Conservation (phyloP, 2,888 invertebrate genomes). For the Caenorhabditis uteleia region DNA sequence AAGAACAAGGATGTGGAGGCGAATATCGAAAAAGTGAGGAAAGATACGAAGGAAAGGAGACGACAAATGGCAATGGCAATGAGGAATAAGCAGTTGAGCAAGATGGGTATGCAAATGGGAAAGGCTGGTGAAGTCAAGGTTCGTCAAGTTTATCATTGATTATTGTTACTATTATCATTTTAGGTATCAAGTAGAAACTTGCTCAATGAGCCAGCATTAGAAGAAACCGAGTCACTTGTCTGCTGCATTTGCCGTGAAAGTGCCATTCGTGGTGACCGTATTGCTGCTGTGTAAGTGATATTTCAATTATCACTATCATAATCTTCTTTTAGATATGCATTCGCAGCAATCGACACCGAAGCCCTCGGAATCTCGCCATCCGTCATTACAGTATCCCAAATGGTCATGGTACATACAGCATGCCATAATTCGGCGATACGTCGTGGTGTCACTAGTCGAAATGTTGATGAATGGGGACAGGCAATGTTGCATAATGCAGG, state of each 20-base stretch:
- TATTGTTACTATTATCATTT: neutral
- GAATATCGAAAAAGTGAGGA: conserved; percentile 87
- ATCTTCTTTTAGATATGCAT: conserved; percentile 40
- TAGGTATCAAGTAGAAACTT: conserved; percentile 43
- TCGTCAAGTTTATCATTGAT: neutral
- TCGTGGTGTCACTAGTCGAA: conserved; percentile 37
- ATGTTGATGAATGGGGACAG: conserved; percentile 72
- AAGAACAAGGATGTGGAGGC: conserved; percentile 72
- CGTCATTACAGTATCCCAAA: conserved; percentile 75
- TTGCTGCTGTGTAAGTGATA: conserved; percentile 38
- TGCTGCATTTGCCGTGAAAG: conserved; percentile 56
- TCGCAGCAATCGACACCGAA: conserved; percentile 75
- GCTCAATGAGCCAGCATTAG: conserved; percentile 48
- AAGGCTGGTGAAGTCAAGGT: conserved; percentile 50
- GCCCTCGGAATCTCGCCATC: conserved; percentile 74
- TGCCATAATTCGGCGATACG: conserved; percentile 93
- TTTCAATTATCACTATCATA: neutral
- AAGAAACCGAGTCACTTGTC: conserved; percentile 32
- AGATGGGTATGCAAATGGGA: conserved; percentile 78
- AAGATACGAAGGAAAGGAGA: conserved; percentile 93
- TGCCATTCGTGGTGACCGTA: conserved; percentile 23
- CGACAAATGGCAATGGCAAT: conserved; percentile 97
- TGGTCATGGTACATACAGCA: conserved; percentile 96
- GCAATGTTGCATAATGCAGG: conserved; percentile 97
- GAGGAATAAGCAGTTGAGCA: conserved; percentile 91